Base-by-base conservation (phyloP, 2,113 vertebrate genomes). In the Xyliphius kryptos region DNA sequence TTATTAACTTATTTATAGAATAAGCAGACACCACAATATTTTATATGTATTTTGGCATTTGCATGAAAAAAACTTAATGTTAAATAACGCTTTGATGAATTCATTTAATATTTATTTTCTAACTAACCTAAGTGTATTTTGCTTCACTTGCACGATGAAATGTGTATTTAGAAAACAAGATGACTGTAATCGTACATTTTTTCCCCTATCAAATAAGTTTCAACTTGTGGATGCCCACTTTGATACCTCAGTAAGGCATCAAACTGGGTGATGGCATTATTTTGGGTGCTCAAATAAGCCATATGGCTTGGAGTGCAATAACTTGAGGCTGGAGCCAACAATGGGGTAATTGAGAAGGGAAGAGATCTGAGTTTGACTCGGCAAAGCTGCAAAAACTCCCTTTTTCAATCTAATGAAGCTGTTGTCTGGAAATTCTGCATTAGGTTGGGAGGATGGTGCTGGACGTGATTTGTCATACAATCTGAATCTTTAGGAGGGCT, bases 401-500 rank as follows among this genome's bases (percentile, higher is more conserved):
- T 81, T 82, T 84, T 81, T 84, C 81, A 84, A 69, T 64, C 85
- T 88, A 86, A 88, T 88, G 84, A 88, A 88, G 86, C 85, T 83
- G 85, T 87, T 83, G 82, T 85, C 74, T 81, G 78, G 67, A 68
- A 65, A 71, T 63, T 68, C 56, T 51, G 73, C 56, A 56, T 64
- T 69, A 63, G 54, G 67, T 50, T 63, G 73, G 43, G 73, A 73
- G 40, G 76, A 66, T 71, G 63, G 74, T 48, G 56, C 70, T 75
- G 81, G 79, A 87, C 82, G 83, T 87, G 86, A 88, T 88, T 84
- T 87, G 86, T 86, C 86, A 88, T 83, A 87, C 85, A 86, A 86
- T 87, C 78, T 80, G 83, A 85, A 87, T 86, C 82, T 88, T 88
- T 87, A 87, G 84, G 83, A 84, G 82, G 78, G 76, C 75, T 51